Evolutionary conservation across 2,888 invertebrate genomes (phyloP), one percentile per base, ranked within the genome.

Genomic region (Eledona agricola): DNA sequence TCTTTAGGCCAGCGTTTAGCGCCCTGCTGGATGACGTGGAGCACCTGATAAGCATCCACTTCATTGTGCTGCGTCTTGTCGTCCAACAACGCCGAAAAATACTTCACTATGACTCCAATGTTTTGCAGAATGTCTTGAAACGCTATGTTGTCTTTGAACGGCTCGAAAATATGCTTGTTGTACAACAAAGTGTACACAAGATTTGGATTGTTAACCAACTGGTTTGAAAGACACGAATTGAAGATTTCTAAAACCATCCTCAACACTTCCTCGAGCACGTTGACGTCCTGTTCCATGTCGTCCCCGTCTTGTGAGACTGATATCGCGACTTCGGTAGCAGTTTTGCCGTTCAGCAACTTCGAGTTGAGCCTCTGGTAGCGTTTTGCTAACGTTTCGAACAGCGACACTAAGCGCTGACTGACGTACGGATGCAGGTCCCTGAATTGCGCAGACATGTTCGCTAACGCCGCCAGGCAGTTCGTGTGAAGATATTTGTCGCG

Each of bases 401-500:
- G 77, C 20, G 93, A 93, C 46, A 99, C 85, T 54, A 99, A 78
- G 66, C 96, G 84, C 77, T 99, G 98, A 46, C 96, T 92, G 4
- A 97, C 98, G 73, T 96, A 96, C 0, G 97, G 94, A 77, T 97
- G 96, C 10, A 99, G 79, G 49, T 91, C 86, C 66, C 92, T 84
- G 75, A 98, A 98, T 71, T 90, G 89, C 60, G 87, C 88, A 20
- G 97, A 97, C 98, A 99, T 98, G 69, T 99, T 99, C 7, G 99
- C 98, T 63, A 99, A 81, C 3, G 98, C 97, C 1, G 99, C 99
- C 58, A 99, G 80, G 72, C 98, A 98, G 78, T 99, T 99, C 1
- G 97, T 98, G 75, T 99, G 99, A 9, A 99, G 81, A 76, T 99
- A 99, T 76, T 96, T 96, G 74, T 97, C 97, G 60, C 96, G 82